These are phyloP conservation scores for Amphiprion clarkii DNA, from an alignment of 2,797 vertebrate genomes.

Conservation along the genomic window DNA sequence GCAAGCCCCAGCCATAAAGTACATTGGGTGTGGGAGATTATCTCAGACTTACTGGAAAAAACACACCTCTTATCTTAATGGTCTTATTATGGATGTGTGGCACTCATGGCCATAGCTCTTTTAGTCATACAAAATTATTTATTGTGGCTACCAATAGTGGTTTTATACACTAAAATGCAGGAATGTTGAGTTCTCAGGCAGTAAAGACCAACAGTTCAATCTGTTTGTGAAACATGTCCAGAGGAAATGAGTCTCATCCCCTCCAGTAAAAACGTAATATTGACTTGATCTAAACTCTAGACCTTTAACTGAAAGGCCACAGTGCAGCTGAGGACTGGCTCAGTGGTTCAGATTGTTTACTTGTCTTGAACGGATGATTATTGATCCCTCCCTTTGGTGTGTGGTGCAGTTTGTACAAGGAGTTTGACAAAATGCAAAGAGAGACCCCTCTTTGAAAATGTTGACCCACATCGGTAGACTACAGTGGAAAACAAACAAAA, in stretches of 20 bases:
- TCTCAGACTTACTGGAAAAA: slow-evolving; percentile 52
- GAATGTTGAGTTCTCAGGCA: not conserved
- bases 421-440: too few relatives aligned
- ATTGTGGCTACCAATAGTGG: not conserved
- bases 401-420: slow-evolving; percentile 3
- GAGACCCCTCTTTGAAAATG: too few relatives aligned
- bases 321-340: not conserved
- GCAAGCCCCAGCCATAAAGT: slow-evolving; percentile 39
- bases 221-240: not conserved
- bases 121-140: not conserved
- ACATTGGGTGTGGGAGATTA: slow-evolving; percentile 66
- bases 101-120: not conserved
- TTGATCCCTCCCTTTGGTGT: not conserved
- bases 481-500: not conserved
- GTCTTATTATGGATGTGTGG: slow-evolving; percentile 31
- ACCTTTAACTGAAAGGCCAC: not conserved
- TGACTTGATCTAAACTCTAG: not conserved
- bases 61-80: slow-evolving; percentile 52
- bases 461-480: not conserved
- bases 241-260: slow-evolving; percentile 28
- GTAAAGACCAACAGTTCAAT: slow-evolving; percentile 6
- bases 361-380: not conserved
- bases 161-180: not conserved
- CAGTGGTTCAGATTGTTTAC: slow-evolving; percentile 6
- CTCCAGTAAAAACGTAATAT: not conserved